Evolutionary conservation across 2,888 invertebrate species (phyloP), one percentile per base, ranked within the genome.

Genomic region (Cantharis flavilabris): DNA sequence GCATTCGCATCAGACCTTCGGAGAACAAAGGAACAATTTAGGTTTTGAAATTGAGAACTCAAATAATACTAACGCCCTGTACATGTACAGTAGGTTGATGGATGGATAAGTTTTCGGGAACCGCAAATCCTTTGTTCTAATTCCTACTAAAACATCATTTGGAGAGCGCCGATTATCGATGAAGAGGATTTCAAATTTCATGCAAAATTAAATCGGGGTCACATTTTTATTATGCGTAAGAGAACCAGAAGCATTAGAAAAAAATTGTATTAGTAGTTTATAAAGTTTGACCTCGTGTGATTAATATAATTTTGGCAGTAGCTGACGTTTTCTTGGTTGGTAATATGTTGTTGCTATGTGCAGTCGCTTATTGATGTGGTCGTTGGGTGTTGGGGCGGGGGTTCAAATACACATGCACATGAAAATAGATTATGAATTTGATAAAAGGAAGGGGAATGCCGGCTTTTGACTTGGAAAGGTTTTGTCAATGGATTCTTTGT

Each of bases 401-500:
- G 16, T 20, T 65, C 16, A 23, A 18, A 65, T 23, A 23, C 7
- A 28, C 28, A 16, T 28, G 14, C 16, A 65, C 23, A 23, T 65
- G 65, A 65, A 65, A 65, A 65, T 65, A 65, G 65, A 65, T 65
- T 23, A 65, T 65, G 23, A 65, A 20, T 23, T 65, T 65, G 16
- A 65, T 11, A 13, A 23, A 65, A 10, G 23, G 65, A 26, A 23
- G 65, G 65, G 23, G 18, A 65, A 23, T 65, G 65, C 16, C 65
- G 14, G 65, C 18, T 33, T 33, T 23, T 65, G 65, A 65, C 73
- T 76, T 73, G 26, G 69, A 67, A 73, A 71, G 71, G 33, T 67
- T 72, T 77, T 71, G 73, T 74, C 74, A 74, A 74, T 71, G 74
- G 65, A 63, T 73, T 73, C 71, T 77, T 77, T 77, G 77, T 77